A percentile compares a stretch with the other conserved stretches of the same genome.
Evolutionary conservation across 1,140 invertebrate species (phyloP).

Genomic region (Manduca sexta): DNA sequence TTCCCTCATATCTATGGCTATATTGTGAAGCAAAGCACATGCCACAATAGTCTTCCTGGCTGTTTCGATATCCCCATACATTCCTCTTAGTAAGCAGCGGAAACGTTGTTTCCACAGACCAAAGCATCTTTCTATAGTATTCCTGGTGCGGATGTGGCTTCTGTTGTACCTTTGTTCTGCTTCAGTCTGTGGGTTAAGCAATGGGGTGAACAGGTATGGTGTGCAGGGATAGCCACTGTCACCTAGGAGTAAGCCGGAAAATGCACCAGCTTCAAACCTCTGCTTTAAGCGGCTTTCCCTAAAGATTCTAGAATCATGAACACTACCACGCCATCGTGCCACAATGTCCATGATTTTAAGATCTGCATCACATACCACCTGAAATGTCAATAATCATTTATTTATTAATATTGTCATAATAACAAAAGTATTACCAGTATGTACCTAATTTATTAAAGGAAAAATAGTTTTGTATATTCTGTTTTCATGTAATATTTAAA

Average conservation of each 20-base stretch:
- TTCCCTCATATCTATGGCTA: no score
- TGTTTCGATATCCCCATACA: conserved; percentile 5
- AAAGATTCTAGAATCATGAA: conserved; percentile 15
- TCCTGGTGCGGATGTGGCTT: conserved; percentile 2
- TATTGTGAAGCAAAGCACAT: no score
- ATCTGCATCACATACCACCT: conserved; percentile 8
- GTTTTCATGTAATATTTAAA: no score
- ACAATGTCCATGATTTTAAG: conserved; percentile 29
- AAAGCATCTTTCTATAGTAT: conserved; percentile 12
- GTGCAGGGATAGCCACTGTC: conserved; percentile 15
- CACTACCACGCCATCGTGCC: conserved; percentile 4
- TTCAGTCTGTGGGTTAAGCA: conserved; percentile 2
- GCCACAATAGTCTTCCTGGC: not conserved
- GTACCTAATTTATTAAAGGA: no score
- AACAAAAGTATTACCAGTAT: no score
- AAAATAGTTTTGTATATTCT: no score
- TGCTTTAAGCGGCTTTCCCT: conserved; percentile 6
- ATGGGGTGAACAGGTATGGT: conserved; percentile 11
- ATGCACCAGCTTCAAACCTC: conserved; percentile 19
- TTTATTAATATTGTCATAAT: no score
- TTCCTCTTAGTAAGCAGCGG: conserved; percentile 3
- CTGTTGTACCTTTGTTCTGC: conserved; percentile 13
- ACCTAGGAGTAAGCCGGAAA: conserved; percentile 14
- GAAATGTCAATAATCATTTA: no score
- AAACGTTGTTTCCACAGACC: conserved; percentile 9